phyloP scores from a whole-genome alignment of 1,140 invertebrate species.

The Drosophila neocordata region DNA sequence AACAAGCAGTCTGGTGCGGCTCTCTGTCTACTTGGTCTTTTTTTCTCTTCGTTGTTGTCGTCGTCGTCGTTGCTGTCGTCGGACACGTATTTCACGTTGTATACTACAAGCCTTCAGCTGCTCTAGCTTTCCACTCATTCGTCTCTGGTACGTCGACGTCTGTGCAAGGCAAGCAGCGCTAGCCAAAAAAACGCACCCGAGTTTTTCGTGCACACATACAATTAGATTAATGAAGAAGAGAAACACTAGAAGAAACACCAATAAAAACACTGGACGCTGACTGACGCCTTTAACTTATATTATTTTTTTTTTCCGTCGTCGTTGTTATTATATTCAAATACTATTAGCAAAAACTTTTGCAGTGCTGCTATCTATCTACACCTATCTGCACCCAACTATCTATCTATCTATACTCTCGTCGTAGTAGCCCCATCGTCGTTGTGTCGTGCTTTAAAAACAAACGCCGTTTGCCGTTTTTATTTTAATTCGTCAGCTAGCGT shows the following conservation, averaged over 20 bases:
- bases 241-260: slow-evolving; percentile 24
- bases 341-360: slow-evolving; percentile 4
- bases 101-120: slow-evolving; percentile 55
- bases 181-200: slow-evolving; percentile 34
- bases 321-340: slow-evolving; percentile 15
- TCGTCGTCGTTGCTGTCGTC: slow-evolving; percentile 10
- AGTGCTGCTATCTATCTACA: slow-evolving; percentile 9
- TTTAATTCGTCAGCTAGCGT: slow-evolving; percentile 54
- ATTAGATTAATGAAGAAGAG: slow-evolving; percentile 38
- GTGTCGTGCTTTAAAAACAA: slow-evolving; percentile 55
- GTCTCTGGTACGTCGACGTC: slow-evolving; percentile 70
- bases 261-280: slow-evolving; percentile 14
- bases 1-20: not conserved
- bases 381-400: slow-evolving; percentile 9
- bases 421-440: slow-evolving; percentile 25
- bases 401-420: slow-evolving; percentile 43
- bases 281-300: slow-evolving; percentile 11
- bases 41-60: slow-evolving; percentile 35
- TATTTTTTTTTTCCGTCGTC: slow-evolving; percentile 23
- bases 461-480: slow-evolving; percentile 53
- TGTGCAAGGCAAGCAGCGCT: slow-evolving; percentile 65
- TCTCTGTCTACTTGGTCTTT: slow-evolving; percentile 24
- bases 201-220: slow-evolving; percentile 73
- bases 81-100: slow-evolving; percentile 22
- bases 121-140: slow-evolving; percentile 72